Conservation (phyloP, 2,888 invertebrate genomes). For the Ypsolopha sequella region DNA sequence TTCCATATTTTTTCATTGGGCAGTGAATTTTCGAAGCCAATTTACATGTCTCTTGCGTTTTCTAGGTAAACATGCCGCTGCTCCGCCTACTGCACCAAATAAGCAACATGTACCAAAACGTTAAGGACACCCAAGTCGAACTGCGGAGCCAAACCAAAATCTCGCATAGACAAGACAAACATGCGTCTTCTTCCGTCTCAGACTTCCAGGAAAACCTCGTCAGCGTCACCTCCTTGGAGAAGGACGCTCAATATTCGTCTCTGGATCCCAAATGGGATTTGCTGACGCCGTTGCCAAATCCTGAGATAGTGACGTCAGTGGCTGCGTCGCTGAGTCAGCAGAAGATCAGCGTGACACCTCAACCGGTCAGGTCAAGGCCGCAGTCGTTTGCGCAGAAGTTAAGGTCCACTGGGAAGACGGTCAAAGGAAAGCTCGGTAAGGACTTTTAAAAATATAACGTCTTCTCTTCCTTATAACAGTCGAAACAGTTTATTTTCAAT, state of each 20-base stretch:
- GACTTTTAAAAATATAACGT: neutral
- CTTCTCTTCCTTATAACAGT: neutral
- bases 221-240: conserved; percentile 51
- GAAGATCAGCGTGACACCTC: conserved; percentile 9
- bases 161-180: conserved; percentile 46
- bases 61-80: conserved; percentile 92
- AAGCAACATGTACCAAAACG: conserved; percentile 97
- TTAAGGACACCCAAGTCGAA: conserved; percentile 93
- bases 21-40: no score
- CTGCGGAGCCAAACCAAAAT: conserved; percentile 75
- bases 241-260: conserved; percentile 36
- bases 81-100: conserved; percentile 94
- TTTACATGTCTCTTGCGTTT: no score
- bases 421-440: conserved; percentile 75
- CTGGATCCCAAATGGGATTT: conserved; percentile 2
- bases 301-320: conserved; percentile 15
- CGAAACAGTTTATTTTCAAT: neutral
- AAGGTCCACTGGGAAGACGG: conserved; percentile 86
- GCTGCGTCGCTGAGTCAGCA: conserved; percentile 14
- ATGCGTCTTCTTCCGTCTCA: conserved; percentile 65
- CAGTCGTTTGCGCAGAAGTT: conserved; percentile 92
- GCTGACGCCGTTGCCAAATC: conserved; percentile 15
- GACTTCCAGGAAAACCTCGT: conserved; percentile 74
- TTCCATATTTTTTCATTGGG: no score
- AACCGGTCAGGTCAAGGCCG: conserved; percentile 65